These are phyloP conservation scores for Parelbella ahira DNA, from an alignment of 2,888 invertebrate species.

Conservation along the genomic window DNA sequence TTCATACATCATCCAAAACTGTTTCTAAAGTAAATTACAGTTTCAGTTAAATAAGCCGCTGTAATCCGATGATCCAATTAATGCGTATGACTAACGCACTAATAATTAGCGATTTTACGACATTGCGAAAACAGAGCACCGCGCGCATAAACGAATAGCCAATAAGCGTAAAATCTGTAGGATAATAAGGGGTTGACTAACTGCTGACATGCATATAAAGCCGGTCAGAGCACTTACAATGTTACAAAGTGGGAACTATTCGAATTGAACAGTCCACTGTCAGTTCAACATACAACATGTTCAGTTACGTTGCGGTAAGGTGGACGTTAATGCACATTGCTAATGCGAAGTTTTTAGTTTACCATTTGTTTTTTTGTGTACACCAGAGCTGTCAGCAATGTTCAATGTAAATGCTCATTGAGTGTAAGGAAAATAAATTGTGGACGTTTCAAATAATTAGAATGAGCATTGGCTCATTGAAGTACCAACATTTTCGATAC, in stretches of 20 bases:
- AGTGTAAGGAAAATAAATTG: no score
- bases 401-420: no score
- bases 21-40: no score
- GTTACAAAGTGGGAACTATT: slow-evolving; percentile 29
- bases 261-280: slow-evolving; percentile 37
- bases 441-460: no score
- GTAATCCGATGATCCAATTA: slow-evolving; percentile 13
- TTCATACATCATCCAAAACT: no score
- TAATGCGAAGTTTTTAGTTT: no score
- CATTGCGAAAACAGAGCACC: slow-evolving; percentile 52
- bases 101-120: slow-evolving; percentile 21
- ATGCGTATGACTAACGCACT: slow-evolving; percentile 17
- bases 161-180: slow-evolving; percentile 64
- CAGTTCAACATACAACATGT: slow-evolving; percentile 47
- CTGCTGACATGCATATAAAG: slow-evolving; percentile 52
- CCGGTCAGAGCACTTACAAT: slow-evolving; percentile 28
- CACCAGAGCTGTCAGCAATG: no score
- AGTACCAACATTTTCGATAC: no score
- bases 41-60: neutral
- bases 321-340: neutral
- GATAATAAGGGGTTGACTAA: slow-evolving; percentile 57
- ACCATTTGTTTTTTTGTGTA: no score
- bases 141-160: slow-evolving; percentile 50
- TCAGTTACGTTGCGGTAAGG: slow-evolving; percentile 60
- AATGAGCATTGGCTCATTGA: no score